Evolutionary conservation across 2,888 invertebrate species (phyloP), one percentile per base, ranked within the genome.

Genomic region (Pycnomerus fuliginosus): DNA sequence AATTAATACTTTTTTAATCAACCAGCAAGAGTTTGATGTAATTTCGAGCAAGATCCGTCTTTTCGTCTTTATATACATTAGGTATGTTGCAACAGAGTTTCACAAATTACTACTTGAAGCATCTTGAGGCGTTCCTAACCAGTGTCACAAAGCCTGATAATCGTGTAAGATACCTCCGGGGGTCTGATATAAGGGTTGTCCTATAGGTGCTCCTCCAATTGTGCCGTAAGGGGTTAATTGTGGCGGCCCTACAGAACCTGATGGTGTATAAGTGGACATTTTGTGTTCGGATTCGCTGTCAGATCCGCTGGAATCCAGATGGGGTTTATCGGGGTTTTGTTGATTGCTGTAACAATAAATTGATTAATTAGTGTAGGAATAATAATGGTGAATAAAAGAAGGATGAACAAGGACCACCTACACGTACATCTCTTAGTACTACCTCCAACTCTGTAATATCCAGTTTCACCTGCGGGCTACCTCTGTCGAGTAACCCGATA

Each of bases 121-220:
- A 10, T 44, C 44, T 48, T 58, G 59, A 16, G 58, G 62, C 14
- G 45, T 48, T 20, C 59, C 54, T 44, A 73, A 62, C 73, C 72
- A 73, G 55, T 73, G 73, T 73, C 73, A 73, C 73, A 73, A 73
- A 8, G 72, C 68, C 57, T 73, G 73, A 43, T 73, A 73, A 50
- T 73, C 73, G 56, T 73, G 73, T 16, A 73, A 56, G 31, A 71
- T 63, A 22, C 68, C 67, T 10, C 68, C 68, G 13, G 72, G 65
- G 17, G 69, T 59, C 41, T 68, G 70, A 54, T 73, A 71, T 41
- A 70, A 52, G 8, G 69, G 64, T 52, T 71, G 71, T 16, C 67
- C 61, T 58, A 70, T 62, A 17, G 65, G 57, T 15, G 65, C 58
- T 24, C 60, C 56, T 20, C 56, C 56, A 40, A 68, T 57, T n/a